Percentiles rank a stretch among this genome's conserved stretches.
phyloP scores from a whole-genome alignment of 1,140 invertebrate species.

The Paraescarpia echinospica region DNA sequence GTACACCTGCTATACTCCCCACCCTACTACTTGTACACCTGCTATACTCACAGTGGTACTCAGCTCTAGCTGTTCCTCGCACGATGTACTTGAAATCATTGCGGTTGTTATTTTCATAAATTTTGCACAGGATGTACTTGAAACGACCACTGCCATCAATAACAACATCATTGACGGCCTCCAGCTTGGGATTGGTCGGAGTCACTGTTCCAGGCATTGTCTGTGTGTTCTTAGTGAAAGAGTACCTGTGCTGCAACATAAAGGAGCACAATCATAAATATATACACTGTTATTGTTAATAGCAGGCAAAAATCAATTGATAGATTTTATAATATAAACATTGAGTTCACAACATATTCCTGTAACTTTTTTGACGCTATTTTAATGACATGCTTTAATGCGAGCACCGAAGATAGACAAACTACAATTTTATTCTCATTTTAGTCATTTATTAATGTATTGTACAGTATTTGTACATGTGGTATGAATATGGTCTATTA shows the following conservation, averaged over 20 bases:
- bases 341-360: no score
- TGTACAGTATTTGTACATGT: no score
- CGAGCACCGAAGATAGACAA: no score
- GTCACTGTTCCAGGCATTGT: constrained; percentile 23
- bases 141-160: constrained; percentile 25
- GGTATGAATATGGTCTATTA: no score
- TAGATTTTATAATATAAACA: no score
- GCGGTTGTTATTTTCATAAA: constrained; percentile 26
- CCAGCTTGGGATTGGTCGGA: constrained; percentile 23
- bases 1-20: neutral
- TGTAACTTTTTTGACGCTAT: no score
- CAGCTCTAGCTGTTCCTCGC: constrained; percentile 16
- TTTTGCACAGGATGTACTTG: constrained; percentile 28
- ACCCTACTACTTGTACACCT: neutral
- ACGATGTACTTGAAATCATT: constrained; percentile 25
- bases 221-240: neutral
- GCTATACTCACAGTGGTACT: constrained; percentile 27
- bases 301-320: no score
- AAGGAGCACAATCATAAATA: neutral
- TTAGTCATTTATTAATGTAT: no score
- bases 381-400: no score
- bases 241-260: neutral
- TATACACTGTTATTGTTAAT: no score
- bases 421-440: no score
- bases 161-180: constrained; percentile 19